phyloP scores from a whole-genome alignment of 1,140 invertebrate genomes.

The Drosophila eugracilis region DNA sequence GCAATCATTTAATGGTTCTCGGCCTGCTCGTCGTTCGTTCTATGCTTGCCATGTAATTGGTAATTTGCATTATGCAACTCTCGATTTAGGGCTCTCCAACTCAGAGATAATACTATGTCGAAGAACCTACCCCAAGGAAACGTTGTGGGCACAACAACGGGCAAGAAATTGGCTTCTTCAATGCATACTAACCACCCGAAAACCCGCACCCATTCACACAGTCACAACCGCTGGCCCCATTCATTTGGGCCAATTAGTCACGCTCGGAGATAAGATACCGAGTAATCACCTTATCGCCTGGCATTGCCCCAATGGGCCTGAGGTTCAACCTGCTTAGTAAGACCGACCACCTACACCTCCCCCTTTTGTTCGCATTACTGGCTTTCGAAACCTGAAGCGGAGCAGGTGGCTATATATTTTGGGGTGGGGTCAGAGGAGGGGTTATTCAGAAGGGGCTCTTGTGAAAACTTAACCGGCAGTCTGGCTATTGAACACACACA shows the following conservation, averaged over 20 bases:
- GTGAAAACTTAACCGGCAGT: slow-evolving; percentile 53
- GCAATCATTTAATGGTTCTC: slow-evolving; percentile 15
- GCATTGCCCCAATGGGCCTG: slow-evolving; percentile 56
- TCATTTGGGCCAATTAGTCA: slow-evolving; percentile 75
- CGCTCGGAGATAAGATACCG: slow-evolving; percentile 72
- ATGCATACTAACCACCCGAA: neutral
- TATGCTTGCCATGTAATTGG: neutral
- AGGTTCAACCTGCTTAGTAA: slow-evolving; percentile 41
- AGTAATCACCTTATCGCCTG: slow-evolving; percentile 74
- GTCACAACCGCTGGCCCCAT: slow-evolving; percentile 37
- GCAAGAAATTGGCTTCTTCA: slow-evolving; percentile 34
- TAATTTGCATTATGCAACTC: slow-evolving; percentile 42
- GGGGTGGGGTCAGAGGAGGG: neutral
- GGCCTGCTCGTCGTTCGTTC: neutral
- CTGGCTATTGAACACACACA: slow-evolving; percentile 57
- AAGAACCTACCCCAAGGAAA: slow-evolving; percentile 68
- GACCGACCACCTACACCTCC: slow-evolving; percentile 5
- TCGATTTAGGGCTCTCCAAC: slow-evolving; percentile 1
- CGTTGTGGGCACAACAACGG: slow-evolving; percentile 23
- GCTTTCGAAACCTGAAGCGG: slow-evolving; percentile 46
- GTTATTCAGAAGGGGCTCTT: slow-evolving; percentile 25
- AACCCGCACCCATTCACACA: slow-evolving; percentile 22
- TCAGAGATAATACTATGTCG: slow-evolving; percentile 9
- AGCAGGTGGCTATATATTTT: slow-evolving; percentile 62
- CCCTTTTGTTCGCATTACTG: slow-evolving; percentile 32